Conservation (phyloP, 2,797 vertebrate species). For the Trachurus trachurus region DNA sequence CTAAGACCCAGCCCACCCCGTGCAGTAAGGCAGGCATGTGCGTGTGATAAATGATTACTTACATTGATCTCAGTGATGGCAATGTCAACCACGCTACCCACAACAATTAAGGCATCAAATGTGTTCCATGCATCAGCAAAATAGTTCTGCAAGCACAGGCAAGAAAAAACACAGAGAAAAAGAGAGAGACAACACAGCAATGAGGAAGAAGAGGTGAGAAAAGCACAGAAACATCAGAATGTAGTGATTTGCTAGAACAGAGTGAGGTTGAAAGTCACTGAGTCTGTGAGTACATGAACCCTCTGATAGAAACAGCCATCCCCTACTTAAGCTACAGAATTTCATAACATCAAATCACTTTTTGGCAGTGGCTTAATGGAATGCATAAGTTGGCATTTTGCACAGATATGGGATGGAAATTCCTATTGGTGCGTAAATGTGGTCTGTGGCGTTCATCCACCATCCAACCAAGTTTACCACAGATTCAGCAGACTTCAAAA, state of each 20-base stretch:
- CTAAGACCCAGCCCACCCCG: constrained; percentile 39
- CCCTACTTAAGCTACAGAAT: constrained; percentile 18
- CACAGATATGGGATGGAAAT: no score
- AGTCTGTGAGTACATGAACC: constrained; percentile 13
- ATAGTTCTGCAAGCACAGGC: constrained; percentile 97
- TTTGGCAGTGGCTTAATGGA: neutral
- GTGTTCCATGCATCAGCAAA: constrained; percentile 99
- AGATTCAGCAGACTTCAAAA: constrained; percentile 35
- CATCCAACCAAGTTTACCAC: constrained; percentile 1
- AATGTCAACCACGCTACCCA: constrained; percentile 99
- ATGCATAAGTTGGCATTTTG: neutral
- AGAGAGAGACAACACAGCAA: constrained; percentile 60
- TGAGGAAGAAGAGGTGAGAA: constrained; percentile 41
- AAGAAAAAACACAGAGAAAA: constrained; percentile 74
- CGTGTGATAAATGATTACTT: constrained; percentile 80
- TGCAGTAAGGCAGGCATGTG: constrained; percentile 10
- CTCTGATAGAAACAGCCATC: constrained; percentile 12
- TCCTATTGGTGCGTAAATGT: constrained; percentile 8
- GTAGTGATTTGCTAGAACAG: constrained; percentile 72
- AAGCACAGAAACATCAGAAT: constrained; percentile 61
- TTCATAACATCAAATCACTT: neutral
- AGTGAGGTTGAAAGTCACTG: constrained; percentile 38
- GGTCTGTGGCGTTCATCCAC: constrained; percentile 35
- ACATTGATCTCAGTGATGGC: constrained; percentile 99
- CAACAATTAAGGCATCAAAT: constrained; percentile 99